These are phyloP conservation scores for Acanthis flammea DNA, from an alignment of 2,797 vertebrate species.

Conservation along the genomic window DNA sequence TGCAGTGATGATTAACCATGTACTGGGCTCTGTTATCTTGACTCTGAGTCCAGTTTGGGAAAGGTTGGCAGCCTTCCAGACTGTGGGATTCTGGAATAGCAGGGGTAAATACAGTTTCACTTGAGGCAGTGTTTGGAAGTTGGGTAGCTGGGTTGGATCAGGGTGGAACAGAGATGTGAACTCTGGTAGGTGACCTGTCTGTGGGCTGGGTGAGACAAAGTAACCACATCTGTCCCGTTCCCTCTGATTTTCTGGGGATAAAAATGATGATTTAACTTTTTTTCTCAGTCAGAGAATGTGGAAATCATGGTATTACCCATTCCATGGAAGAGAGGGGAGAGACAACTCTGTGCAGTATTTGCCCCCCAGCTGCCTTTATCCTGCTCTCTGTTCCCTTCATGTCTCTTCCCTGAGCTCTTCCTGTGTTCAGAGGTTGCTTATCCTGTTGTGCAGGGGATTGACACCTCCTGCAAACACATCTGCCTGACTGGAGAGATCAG, in stretches of 20 bases:
- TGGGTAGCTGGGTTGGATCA: background rate
- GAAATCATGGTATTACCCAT: background rate
- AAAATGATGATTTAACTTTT: background rate
- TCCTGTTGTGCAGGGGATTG: background rate
- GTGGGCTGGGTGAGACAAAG: background rate
- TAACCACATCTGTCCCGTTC: background rate
- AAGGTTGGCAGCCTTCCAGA: background rate
- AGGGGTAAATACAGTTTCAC: background rate
- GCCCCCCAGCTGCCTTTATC: background rate
- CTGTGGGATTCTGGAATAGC: rapidly evolving
- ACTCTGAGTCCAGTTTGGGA: background rate
- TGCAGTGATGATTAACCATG: background rate
- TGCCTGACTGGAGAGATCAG: background rate
- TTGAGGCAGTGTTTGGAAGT: background rate
- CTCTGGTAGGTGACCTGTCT: background rate
- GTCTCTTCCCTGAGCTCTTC: background rate
- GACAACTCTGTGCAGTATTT: background rate
- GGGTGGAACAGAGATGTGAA: background rate
- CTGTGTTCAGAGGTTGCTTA: background rate
- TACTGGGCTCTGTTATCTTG: background rate
- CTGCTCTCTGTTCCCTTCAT: background rate
- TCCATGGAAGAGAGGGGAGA: background rate
- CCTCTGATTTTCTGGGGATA: background rate
- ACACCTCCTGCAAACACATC: background rate
- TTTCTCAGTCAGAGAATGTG: background rate